Evolutionary conservation across 2,888 invertebrate species (phyloP).

Genomic region (Drosophila pegasa): DNA sequence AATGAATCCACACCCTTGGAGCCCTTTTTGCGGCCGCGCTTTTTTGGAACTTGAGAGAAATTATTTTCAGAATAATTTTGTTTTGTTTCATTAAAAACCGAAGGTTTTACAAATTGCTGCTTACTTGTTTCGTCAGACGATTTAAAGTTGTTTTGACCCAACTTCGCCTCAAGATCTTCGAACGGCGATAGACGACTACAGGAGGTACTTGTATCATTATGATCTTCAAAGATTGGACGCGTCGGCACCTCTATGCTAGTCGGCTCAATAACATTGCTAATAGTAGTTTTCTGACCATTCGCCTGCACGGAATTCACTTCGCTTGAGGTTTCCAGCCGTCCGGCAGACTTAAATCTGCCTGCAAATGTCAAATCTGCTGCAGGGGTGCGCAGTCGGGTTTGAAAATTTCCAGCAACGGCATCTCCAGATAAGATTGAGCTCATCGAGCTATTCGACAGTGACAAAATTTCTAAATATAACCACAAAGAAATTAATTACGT

Average conservation of each 20-base stretch:
- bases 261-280: conserved; percentile 9
- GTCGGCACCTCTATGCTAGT: conserved; percentile 22
- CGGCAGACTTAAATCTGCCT: conserved; percentile 80
- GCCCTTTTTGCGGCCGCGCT: conserved; percentile 84
- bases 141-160: conserved; percentile 41
- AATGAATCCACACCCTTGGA: conserved; percentile 83
- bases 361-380: conserved; percentile 82
- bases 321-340: conserved; percentile 37
- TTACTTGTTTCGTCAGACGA: conserved; percentile 50
- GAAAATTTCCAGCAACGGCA: conserved; percentile 38
- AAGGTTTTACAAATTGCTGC: conserved; percentile 9
- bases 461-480: conserved; percentile 64
- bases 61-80: conserved; percentile 14
- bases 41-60: conserved; percentile 71
- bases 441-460: conserved; percentile 82
- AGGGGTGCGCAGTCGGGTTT: conserved; percentile 38
- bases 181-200: conserved; percentile 74
- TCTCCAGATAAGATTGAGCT: conserved; percentile 77
- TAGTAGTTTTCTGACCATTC: conserved; percentile 26
- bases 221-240: conserved; percentile 42
- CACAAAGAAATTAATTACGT: background rate
- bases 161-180: conserved; percentile 64
- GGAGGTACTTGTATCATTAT: conserved; percentile 78
- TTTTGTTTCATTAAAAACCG: background rate
- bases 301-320: conserved; percentile 19